These are phyloP conservation scores for Andrena bucephala DNA, from an alignment of 2,888 invertebrate species.

Conservation along the genomic window DNA sequence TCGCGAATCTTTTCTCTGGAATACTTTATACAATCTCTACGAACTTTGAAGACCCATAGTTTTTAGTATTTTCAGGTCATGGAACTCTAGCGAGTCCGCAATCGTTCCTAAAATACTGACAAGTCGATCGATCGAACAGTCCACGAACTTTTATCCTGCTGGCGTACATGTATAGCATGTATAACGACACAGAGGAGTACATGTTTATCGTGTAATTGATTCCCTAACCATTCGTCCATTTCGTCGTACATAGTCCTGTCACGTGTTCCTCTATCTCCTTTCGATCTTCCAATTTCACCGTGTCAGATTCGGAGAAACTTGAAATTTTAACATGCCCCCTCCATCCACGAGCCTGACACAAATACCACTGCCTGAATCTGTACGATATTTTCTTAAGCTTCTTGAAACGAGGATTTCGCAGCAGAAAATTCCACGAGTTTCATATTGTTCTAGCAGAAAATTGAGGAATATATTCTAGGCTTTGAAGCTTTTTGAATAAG, in stretches of 20 bases:
- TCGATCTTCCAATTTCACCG: constrained; percentile 3
- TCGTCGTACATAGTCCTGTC: constrained; percentile 20
- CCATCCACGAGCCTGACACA: not conserved
- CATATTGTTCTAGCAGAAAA: not conserved
- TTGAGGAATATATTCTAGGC: not conserved
- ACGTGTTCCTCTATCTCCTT: not conserved
- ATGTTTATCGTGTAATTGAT: constrained; percentile 58
- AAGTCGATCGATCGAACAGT: constrained; percentile 26
- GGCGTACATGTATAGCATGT: constrained; percentile 18
- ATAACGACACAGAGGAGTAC: constrained; percentile 15
- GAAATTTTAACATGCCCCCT: not conserved
- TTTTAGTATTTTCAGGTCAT: constrained; percentile 11
- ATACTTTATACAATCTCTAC: not conserved
- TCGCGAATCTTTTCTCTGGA: no score
- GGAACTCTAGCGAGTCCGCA: constrained; percentile 12
- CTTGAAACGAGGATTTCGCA: no score
- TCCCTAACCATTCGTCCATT: constrained; percentile 45
- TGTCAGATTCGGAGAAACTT: not conserved
- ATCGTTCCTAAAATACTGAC: constrained; percentile 15
- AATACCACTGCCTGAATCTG: not conserved
- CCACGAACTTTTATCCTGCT: constrained; percentile 28
- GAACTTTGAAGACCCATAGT: not conserved
- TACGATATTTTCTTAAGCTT: no score
- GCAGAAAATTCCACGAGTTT: not conserved
- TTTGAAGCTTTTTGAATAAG: not conserved